A percentile compares a stretch with the other conserved stretches of the same genome.
phyloP scores from a whole-genome alignment of 2,113 vertebrate genomes.

The Tragelaphus scriptus region DNA sequence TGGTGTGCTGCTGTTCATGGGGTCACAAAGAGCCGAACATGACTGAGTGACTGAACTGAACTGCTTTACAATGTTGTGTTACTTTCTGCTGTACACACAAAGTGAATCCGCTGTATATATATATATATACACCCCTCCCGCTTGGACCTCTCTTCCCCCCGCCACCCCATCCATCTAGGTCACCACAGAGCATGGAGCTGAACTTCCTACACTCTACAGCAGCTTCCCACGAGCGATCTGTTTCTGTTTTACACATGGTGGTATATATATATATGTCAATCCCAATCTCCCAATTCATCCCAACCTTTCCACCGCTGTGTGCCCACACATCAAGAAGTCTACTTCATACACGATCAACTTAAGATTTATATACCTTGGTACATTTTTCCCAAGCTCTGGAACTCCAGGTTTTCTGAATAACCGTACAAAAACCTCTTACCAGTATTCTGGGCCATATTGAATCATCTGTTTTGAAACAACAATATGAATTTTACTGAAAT shows the following conservation, averaged over 20 bases:
- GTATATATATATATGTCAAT: not conserved
- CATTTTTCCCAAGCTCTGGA: not conserved
- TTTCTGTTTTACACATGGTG: not conserved
- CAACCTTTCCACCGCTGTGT: not conserved
- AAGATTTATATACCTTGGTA: not conserved
- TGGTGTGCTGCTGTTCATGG: too few species aligned
- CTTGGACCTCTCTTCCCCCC: not conserved
- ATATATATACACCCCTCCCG: not conserved
- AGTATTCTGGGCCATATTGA: not conserved
- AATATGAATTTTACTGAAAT: slow-evolving; percentile 31
- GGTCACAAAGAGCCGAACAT: too few species aligned
- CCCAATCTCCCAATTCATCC: not conserved
- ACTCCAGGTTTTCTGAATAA: not conserved
- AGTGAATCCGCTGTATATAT: rapidly evolving
- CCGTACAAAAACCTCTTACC: not conserved
- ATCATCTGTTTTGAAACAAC: slow-evolving; percentile 29
- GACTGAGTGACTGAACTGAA: too few species aligned
- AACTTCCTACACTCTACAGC: not conserved
- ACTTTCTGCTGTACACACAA: not conserved
- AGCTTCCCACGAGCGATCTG: not conserved
- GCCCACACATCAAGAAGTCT: not conserved
- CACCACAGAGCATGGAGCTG: not conserved
- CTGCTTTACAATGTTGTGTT: not conserved
- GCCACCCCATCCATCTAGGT: not conserved
- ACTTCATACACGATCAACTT: not conserved